Percentiles rank a stretch among this genome's conserved stretches.
phyloP scores from a whole-genome alignment of 2,888 invertebrate genomes.

The Phaedon cochleariae region DNA sequence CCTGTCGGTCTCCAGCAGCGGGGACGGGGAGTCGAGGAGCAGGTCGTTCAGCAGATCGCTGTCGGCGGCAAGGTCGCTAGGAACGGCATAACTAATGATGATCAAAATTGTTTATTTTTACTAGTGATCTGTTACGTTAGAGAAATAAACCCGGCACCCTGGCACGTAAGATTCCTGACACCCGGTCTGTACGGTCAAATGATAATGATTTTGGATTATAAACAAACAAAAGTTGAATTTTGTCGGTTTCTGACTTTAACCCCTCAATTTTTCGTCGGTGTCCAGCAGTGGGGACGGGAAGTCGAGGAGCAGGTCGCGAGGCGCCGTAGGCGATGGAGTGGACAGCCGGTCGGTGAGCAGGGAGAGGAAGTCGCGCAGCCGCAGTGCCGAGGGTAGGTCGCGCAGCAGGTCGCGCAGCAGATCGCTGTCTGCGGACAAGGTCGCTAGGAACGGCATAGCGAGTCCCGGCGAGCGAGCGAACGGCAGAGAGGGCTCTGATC shows the following conservation, averaged over 20 bases:
- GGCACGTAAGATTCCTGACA: too few species aligned
- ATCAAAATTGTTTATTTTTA: too few species aligned
- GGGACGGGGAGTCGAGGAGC: slow-evolving; percentile 40
- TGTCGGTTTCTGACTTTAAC: too few species aligned
- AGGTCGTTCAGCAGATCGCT: too few species aligned
- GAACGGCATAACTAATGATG: too few species aligned
- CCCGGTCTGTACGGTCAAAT: too few species aligned
- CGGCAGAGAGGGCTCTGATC: too few species aligned
- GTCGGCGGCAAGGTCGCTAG: too few species aligned
- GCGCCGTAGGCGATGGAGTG: slow-evolving; percentile 32
- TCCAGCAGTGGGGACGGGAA: slow-evolving; percentile 44
- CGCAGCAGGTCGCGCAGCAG: slow-evolving; percentile 39
- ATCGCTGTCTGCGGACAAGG: not conserved
- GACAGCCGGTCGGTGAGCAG: slow-evolving; percentile 40
- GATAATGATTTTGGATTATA: too few species aligned
- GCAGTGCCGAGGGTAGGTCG: not conserved
- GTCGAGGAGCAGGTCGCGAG: slow-evolving; percentile 39
- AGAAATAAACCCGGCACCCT: too few species aligned
- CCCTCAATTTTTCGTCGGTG: slow-evolving; percentile 22
- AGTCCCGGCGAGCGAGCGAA: slow-evolving; percentile 2
- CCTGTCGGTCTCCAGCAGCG: slow-evolving; percentile 39
- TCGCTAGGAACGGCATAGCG: slow-evolving; percentile 27
- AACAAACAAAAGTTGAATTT: too few species aligned
- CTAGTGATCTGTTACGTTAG: too few species aligned
- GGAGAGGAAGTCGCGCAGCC: slow-evolving; percentile 37